Percentiles rank a stretch among this genome's conserved stretches.
These are phyloP conservation scores for Amiota minor DNA, from an alignment of 2,888 invertebrate species.

Conservation along the genomic window DNA sequence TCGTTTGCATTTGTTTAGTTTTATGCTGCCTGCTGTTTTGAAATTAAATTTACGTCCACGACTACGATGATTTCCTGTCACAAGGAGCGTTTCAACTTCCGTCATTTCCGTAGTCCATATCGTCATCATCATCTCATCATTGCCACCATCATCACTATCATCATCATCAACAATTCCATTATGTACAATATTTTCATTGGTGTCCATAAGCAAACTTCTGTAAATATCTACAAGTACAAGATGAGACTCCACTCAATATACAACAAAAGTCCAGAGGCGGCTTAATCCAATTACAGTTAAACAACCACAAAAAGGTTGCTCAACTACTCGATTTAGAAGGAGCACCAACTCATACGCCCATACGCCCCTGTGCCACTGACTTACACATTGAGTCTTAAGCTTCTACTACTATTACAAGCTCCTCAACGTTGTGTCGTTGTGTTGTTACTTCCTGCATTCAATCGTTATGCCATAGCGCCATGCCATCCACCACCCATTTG, in stretches of 20 bases:
- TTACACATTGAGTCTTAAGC: slow-evolving; percentile 5
- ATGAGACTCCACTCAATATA: no score
- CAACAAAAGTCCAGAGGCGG: neutral
- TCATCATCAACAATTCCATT: neutral
- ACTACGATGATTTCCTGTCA: slow-evolving; percentile 69
- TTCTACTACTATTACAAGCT: slow-evolving; percentile 49
- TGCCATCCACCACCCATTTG: neutral
- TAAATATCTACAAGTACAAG: no score
- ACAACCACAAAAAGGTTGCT: neutral
- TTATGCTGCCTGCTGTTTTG: slow-evolving; percentile 39
- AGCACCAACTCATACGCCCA: slow-evolving; percentile 39
- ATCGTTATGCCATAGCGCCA: neutral
- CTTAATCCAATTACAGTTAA: neutral
- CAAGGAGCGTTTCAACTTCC: slow-evolving; percentile 65
- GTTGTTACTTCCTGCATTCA: neutral
- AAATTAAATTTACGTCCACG: slow-evolving; percentile 70
- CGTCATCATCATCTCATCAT: slow-evolving; percentile 44
- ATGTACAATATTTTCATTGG: neutral
- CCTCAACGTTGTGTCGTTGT: slow-evolving; percentile 47
- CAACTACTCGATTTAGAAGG: neutral
- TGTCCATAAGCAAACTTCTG: slow-evolving; percentile 1
- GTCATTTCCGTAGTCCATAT: slow-evolving; percentile 70
- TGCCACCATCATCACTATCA: neutral
- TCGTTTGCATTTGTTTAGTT: slow-evolving; percentile 4
- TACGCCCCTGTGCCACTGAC: slow-evolving; percentile 28